Evolutionary conservation across 1,140 invertebrate species (phyloP), one percentile per base, ranked within the genome.

Genomic region (Carcinoscorpius rotundicauda): DNA sequence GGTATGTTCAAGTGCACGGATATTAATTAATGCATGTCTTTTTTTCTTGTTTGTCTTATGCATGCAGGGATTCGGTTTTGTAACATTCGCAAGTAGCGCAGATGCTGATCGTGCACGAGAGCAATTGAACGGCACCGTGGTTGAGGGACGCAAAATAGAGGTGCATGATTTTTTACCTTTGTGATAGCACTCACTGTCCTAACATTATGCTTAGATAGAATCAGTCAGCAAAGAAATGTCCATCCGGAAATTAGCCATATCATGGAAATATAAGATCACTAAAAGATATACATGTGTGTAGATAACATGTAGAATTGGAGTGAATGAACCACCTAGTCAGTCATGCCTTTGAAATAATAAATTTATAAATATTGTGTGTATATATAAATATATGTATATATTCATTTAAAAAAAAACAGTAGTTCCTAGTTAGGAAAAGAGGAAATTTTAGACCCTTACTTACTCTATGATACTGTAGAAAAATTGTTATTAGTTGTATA

Each of bases 71-170:
- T 99, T 98, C 87, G 96, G 96, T 91, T 99, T 99, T 93, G 95
- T 99, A 88, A 99, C 96, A 86, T 98, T 98, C 90, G 93, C 93
- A 88, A 95, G 92, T 89, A 93, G 91, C 87, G 88, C 87, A 85
- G 96, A 98, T 86, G 97, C 97, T 83, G 96, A 98, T 86, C 87
- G 89, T 86, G 96, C 97, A 89, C 92, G 95, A 87, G 93, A 97
- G 86, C 91, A 95, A 87, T 90, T 98, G 85, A 95, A 98, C 86
- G 95, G 95, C 87, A 97, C 93, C 84, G 91, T 98, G 87, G 93
- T 98, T 89, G 97, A 98, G 89, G 96, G 97, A 86, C 89, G 97
- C 86, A 98, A 98, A 87, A 98, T 99, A 87, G 97, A 98, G 93
- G 96, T 99, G 64, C 67, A 66, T 68, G 64, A 52, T 58, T 49